Base-by-base conservation (phyloP, 2,113 vertebrate genomes). In the Indicator indicator region DNA sequence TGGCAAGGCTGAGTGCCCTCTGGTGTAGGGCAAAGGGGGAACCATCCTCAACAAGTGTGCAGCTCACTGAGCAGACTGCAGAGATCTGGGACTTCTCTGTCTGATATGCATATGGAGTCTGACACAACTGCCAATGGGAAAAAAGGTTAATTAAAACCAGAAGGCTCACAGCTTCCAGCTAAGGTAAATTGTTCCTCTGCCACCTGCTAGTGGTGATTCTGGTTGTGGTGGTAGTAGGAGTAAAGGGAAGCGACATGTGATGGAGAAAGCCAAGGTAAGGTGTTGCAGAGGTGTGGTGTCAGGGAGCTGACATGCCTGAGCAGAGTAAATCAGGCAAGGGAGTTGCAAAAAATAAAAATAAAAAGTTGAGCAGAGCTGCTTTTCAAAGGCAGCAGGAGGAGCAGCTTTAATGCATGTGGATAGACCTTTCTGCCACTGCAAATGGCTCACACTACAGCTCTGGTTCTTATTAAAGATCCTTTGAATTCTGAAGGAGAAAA, bases 21-120 rank as follows among this genome's bases (percentile, higher is more conserved):
- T 64, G 50, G 60, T 80, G 55, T 77, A 94, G 78, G 75, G 63
- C 58, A 94, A 92, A 94, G 87, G 80, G 54, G 48, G 44, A 90
- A 71, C 69, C 33, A 30, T 70, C 76, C 86, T 73, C 30, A 94
- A 44, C 21, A 67, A 88, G 32, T 8, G 6, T 73, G 19, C 24
- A 24, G 59, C 33, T 79, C 55, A 72, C 54, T 44, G 30, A 86
- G 40, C 42, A 82, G 65, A 71, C 27, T 88, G 50, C 11, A 88
- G n/a, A 28, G 83, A 86, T 63, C 55, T 89, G n/a, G 12, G 40
- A n/a, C 52, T 80, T 71, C 59, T 64, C 58, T 82, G 24, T 52
- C 82, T 70, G n/a, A 94, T 87, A 80, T 63, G 44, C 24, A 42
- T 33, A 11, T 20, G 27, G 59, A 67, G 32, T 59, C 69, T 81